Percentiles rank a stretch among this genome's conserved stretches.
Conservation (phyloP, 2,888 invertebrate genomes). For the Lagria hirta region DNA sequence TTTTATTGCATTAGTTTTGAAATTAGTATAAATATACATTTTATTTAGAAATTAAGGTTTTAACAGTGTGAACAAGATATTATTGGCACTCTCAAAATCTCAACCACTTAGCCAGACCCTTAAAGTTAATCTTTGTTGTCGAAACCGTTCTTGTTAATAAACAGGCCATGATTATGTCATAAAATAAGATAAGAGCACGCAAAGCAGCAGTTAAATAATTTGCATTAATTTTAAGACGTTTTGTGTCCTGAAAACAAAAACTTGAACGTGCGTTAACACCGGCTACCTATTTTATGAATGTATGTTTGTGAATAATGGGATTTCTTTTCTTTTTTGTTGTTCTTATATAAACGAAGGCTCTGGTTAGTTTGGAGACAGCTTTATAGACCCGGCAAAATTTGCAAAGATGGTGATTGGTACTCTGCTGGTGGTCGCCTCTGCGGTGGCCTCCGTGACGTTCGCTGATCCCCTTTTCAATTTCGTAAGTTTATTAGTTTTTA, state of each 20-base stretch:
- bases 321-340: slow-evolving; percentile 17
- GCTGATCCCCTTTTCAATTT: slow-evolving; percentile 25
- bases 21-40: no score
- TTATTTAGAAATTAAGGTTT: no score
- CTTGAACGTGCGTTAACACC: slow-evolving; percentile 14
- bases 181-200: slow-evolving; percentile 7
- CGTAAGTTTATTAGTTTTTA: slow-evolving; percentile 10
- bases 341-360: slow-evolving; percentile 23
- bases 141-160: no score
- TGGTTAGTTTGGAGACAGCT: slow-evolving; percentile 36
- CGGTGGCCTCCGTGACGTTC: slow-evolving; percentile 35
- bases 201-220: slow-evolving; percentile 15
- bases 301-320: slow-evolving; percentile 33
- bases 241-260: slow-evolving; percentile 2
- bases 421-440: slow-evolving; percentile 39
- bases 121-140: no score
- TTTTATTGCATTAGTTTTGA: no score
- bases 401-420: slow-evolving; percentile 36
- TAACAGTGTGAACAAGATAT: no score
- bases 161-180: not conserved
- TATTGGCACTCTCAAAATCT: no score
- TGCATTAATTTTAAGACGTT: slow-evolving; percentile 1
- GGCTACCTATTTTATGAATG: slow-evolving; percentile 32
- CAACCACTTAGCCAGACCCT: no score
- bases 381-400: slow-evolving; percentile 34